Base-by-base conservation (phyloP, 2,888 invertebrate species). In the Nipponacmea schrenckii region DNA sequence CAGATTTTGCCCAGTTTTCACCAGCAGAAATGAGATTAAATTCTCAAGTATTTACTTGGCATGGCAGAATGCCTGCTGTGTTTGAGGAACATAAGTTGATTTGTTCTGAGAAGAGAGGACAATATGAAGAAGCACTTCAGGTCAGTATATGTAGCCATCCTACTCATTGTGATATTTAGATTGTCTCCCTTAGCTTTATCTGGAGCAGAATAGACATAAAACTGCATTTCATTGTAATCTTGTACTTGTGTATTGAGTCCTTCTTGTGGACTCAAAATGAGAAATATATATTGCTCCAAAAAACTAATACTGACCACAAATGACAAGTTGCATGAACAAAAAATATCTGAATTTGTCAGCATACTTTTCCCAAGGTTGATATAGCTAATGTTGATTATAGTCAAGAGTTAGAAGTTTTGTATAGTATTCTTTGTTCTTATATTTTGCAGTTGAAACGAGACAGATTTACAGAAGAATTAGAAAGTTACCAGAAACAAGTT, bases 21-120 rank as follows among this genome's bases (percentile, higher is more conserved):
- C 94, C 95, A 0, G 90, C 94, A 5, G 96, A 97, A 89, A 93
- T 97, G 84, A 94, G 96, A 83, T 93, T 94, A 56, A 97, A 96
- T 86, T 94, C 94, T 79, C 93, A 93, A 80, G 93, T 95, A 0
- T 96, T 95, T 84, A 93, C 94, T 76, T 96, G 96, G 96, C 94
- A 95, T 85, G 91, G 94, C 39, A 92, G 94, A 67, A 93, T 97
- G 91, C 92, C 94, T 0, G 92, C 93, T 63, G 92, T 96, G 5
- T 92, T 97, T 78, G 94, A 95, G 74, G 94, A 97, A 80, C 94
- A 95, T 88, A 92, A 93, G 80, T 91, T 92, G 62, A 94, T 96
- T 76, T 92, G 95, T 46, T 93, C 93, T 15, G 92, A 93, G 74
- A 97, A 97, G 91, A 93, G 93, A 56, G 90, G 92, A 7, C 96